A percentile compares a stretch with the other conserved stretches of the same genome.
phyloP scores from a whole-genome alignment of 2,113 vertebrate species.

The Leuciscus idus region DNA sequence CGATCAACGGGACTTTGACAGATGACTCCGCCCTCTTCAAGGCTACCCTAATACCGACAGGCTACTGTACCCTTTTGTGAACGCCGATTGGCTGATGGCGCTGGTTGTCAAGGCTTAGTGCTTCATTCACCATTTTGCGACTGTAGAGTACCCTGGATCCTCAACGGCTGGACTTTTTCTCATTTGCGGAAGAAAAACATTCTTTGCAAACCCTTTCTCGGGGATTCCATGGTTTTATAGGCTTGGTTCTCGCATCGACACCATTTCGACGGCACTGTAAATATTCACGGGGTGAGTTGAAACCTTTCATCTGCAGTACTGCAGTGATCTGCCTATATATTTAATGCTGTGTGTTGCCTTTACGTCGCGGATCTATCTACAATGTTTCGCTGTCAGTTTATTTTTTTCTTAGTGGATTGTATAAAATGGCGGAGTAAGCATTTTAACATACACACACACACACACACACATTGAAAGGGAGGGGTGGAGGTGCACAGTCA shows the following conservation, averaged over 20 bases:
- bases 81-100: slow-evolving; percentile 77
- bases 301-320: slow-evolving; percentile 73
- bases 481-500: slow-evolving; percentile 70
- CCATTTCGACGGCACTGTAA: slow-evolving; percentile 48
- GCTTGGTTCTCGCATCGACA: slow-evolving; percentile 60
- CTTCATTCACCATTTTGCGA: slow-evolving; percentile 99
- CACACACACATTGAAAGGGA: slow-evolving; percentile 64
- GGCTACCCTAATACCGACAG: slow-evolving; percentile 68
- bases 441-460: slow-evolving; percentile 38
- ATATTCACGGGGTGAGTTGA: slow-evolving; percentile 73
- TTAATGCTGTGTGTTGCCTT: slow-evolving; percentile 58
- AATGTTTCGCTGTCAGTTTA: not conserved
- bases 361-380: slow-evolving; percentile 55
- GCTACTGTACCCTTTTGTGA: slow-evolving; percentile 74
- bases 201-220: slow-evolving; percentile 62
- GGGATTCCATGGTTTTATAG: slow-evolving; percentile 63
- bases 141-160: slow-evolving; percentile 86
- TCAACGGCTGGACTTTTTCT: slow-evolving; percentile 77
- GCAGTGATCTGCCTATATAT: slow-evolving; percentile 67
- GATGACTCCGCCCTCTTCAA: slow-evolving; percentile 53
- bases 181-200: slow-evolving; percentile 74
- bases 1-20: slow-evolving; percentile 67
- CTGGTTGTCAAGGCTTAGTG: slow-evolving; percentile 87
- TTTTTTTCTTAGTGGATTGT: slow-evolving; percentile 17
- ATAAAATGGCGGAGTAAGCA: slow-evolving; percentile 41